Evolutionary conservation across 2,797 vertebrate genomes (phyloP).

Genomic region (Erpetoichthys calabaricus): DNA sequence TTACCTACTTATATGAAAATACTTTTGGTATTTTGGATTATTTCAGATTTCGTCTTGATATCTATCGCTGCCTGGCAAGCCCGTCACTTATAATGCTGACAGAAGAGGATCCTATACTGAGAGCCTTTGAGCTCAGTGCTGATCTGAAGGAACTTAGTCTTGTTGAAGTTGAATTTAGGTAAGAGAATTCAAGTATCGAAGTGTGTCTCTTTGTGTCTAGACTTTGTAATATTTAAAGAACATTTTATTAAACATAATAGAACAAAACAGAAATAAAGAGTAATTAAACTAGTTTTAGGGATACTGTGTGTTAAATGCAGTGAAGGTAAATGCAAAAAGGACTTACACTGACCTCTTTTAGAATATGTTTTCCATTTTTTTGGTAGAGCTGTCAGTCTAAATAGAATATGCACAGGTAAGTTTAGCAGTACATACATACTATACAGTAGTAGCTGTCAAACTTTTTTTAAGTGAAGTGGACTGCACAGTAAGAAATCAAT

Average conservation of each 20-base stretch:
- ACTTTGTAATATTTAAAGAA: slow-evolving; percentile 1
- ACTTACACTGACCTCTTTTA: too few relatives aligned
- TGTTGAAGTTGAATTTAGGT: slow-evolving; percentile 98
- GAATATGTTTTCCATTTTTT: too few relatives aligned
- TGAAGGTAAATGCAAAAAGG: too few relatives aligned
- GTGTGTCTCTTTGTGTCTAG: background rate
- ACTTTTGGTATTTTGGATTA: too few relatives aligned
- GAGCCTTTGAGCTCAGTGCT: slow-evolving; percentile 90
- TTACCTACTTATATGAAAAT: too few relatives aligned
- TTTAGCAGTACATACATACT: too few relatives aligned
- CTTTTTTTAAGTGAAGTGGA: too few relatives aligned
- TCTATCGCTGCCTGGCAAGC: slow-evolving; percentile 90
- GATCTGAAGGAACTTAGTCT: slow-evolving; percentile 92
- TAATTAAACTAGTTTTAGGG: background rate
- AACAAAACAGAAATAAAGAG: background rate
- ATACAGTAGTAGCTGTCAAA: too few relatives aligned
- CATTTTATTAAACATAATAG: background rate
- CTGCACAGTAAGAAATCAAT: too few relatives aligned
- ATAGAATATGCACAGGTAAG: too few relatives aligned
- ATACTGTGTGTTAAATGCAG: too few relatives aligned
- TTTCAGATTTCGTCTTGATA: slow-evolving; percentile 86
- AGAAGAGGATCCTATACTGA: slow-evolving; percentile 89
- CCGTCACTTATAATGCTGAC: slow-evolving; percentile 95
- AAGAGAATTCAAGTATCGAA: slow-evolving; percentile 17
- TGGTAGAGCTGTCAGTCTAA: too few relatives aligned